Percentiles rank a stretch among this genome's conserved stretches.
Conservation (phyloP, 2,797 vertebrate genomes). For the Protosalanx chinensis region DNA sequence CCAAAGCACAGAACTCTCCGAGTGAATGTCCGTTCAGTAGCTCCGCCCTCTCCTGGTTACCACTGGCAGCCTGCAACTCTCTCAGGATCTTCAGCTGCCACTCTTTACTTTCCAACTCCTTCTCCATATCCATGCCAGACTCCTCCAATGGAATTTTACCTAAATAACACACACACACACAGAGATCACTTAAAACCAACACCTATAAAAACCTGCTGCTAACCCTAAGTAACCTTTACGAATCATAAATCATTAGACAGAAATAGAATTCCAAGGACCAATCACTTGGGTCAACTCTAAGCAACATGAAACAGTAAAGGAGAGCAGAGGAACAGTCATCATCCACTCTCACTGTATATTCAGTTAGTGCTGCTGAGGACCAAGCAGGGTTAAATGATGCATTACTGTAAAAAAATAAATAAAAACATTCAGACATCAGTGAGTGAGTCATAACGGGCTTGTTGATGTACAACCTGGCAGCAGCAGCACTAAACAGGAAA, state of each 20-base stretch:
- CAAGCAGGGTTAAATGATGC: too few species aligned
- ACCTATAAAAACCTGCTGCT: not conserved
- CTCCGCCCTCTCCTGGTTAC: slow-evolving; percentile 52
- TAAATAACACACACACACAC: slow-evolving; percentile 18
- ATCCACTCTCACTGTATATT: too few species aligned
- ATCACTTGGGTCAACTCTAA: too few species aligned
- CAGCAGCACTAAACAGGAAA: slow-evolving; percentile 14
- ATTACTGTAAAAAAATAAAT: too few species aligned
- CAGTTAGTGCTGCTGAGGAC: too few species aligned
- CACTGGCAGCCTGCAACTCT: slow-evolving; percentile 53
- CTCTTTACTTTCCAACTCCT: slow-evolving; percentile 59
- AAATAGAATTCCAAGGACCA: too few species aligned
- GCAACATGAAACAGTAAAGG: not conserved
- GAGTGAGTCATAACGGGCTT: too few species aligned
- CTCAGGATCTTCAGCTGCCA: slow-evolving; percentile 61
- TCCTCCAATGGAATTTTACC: slow-evolving; percentile 45
- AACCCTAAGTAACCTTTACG: not conserved
- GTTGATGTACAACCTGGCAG: too few species aligned
- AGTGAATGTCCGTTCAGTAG: slow-evolving; percentile 62
- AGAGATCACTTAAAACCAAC: not conserved
- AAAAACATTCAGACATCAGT: too few species aligned
- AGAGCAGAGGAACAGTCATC: not conserved
- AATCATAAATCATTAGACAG: too few species aligned
- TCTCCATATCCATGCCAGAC: slow-evolving; percentile 60
- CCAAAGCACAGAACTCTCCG: slow-evolving; percentile 62